Conservation (phyloP, 2,888 invertebrate genomes). For the Drosophila greeni region DNA sequence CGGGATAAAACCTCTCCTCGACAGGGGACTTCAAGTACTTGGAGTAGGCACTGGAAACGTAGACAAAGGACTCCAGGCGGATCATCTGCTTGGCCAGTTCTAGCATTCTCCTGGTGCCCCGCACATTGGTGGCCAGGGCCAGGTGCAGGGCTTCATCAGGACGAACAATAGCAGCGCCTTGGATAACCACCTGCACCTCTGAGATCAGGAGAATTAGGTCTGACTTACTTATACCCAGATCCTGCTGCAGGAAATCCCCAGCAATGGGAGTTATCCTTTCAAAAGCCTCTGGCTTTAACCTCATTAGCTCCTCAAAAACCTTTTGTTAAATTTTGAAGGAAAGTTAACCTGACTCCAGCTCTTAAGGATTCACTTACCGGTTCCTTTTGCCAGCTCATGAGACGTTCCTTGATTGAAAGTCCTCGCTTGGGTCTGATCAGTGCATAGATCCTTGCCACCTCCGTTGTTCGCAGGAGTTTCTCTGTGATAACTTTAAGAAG, state of each 20-base stretch:
- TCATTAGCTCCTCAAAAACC: slow-evolving; percentile 15
- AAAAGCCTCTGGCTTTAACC: slow-evolving; percentile 6
- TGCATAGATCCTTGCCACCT: slow-evolving; percentile 80
- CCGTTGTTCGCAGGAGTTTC: slow-evolving; percentile 82
- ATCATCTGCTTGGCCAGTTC: slow-evolving; percentile 82
- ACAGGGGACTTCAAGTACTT: slow-evolving; percentile 64
- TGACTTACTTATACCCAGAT: slow-evolving; percentile 11
- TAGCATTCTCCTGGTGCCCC: slow-evolving; percentile 83
- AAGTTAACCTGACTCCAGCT: neutral
- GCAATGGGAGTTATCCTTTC: slow-evolving; percentile 3
- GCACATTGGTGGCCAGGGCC: slow-evolving; percentile 85
- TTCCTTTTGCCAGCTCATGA: slow-evolving; percentile 2
- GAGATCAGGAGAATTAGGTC: slow-evolving; percentile 40
- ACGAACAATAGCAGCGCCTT: slow-evolving; percentile 17
- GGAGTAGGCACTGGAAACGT: slow-evolving; percentile 80
- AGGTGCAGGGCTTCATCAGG: slow-evolving; percentile 78
- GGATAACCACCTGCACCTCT: slow-evolving; percentile 17
- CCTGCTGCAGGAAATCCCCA: slow-evolving; percentile 9
- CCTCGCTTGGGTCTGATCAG: slow-evolving; percentile 81
- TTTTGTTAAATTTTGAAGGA: neutral
- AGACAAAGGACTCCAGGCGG: slow-evolving; percentile 80
- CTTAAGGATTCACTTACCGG: neutral
- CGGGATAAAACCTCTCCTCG: slow-evolving; percentile 77
- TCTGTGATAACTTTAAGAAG: slow-evolving; percentile 80
- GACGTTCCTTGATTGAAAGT: slow-evolving; percentile 77